Percentiles rank a stretch among this genome's conserved stretches.
Evolutionary conservation across 2,113 vertebrate genomes (phyloP).

Genomic region (Rhinichthys klamathensis): DNA sequence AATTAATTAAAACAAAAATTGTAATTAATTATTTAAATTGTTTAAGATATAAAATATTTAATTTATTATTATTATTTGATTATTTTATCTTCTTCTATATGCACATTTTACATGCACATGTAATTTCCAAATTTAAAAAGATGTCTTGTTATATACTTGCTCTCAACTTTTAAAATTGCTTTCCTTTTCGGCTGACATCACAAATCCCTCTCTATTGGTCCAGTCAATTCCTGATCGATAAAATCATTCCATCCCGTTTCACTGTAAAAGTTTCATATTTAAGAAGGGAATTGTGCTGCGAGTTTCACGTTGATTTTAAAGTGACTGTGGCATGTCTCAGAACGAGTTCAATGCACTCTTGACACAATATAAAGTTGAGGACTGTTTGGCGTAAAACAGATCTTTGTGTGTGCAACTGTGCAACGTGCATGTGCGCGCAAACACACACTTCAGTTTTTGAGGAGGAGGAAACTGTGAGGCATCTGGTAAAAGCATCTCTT

Average conservation of each 20-base stretch:
- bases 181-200: neutral
- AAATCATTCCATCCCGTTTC: neutral
- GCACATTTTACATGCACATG: neutral
- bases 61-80: neutral
- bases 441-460: conserved; percentile 48
- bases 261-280: neutral
- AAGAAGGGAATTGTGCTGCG: neutral
- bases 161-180: neutral
- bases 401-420: conserved; percentile 48
- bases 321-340: conserved; percentile 4
- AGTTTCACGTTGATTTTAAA: neutral
- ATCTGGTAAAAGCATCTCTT: conserved; percentile 65
- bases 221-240: too few species aligned
- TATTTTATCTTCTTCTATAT: neutral
- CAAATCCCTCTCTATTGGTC: neutral
- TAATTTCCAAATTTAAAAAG: neutral
- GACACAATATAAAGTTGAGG: conserved; percentile 23
- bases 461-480: conserved; percentile 55
- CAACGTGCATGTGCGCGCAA: conserved; percentile 48
- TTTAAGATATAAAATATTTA: too few species aligned
- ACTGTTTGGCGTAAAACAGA: conserved; percentile 46
- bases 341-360: conserved; percentile 32
- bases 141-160: neutral
- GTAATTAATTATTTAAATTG: too few species aligned
- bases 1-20: too few species aligned